Base-by-base conservation (phyloP, 2,113 vertebrate genomes). In the Seriola rivoliana region DNA sequence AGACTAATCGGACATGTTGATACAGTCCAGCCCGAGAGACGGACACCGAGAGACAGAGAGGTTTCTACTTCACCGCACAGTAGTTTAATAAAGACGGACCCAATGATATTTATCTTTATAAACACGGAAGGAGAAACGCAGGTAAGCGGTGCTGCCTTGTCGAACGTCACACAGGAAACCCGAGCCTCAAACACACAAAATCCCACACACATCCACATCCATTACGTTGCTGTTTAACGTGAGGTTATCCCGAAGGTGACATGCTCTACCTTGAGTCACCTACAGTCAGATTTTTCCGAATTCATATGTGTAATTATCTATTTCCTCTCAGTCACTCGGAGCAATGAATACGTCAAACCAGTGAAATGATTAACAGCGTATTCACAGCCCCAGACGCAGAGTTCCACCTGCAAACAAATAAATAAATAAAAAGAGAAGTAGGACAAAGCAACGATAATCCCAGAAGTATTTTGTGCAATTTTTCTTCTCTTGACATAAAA, bases 401-500 rank as follows among this genome's bases (percentile, higher is more conserved):
- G 16, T 57, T 62, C 38, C 55, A 64, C 66, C 67, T 63, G 29
- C 7, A 42, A 42, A 42, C 7, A 38, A 38, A 38, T 8, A 29
- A 29, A 29, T 8, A 38, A 5, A 38, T 9, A 75, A 44, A 55
- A 76, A 17, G 71, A 48, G 60, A 76, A 88, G 12, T 82, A 72
- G 78, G 78, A 52, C 82, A 50, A 40, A 64, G 62, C 17, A 36
- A 4, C 3, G 54, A 48, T 14, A 76, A 64, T 77, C 44, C 32
- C 85, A 48, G 72, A 13, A 6, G 62, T 25, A n/a, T 77, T 57
- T 32, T 62, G 17, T 36, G 63, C 17, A n/a, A 60, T 84, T 81
- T 78, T 67, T 77, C 78, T 71, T 57, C 21, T 65, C 58, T 55
- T 66, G 78, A 81, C 82, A 62, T 59, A 1, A 36, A 73, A 16